Evolutionary conservation across 1,140 invertebrate genomes (phyloP), one percentile per base, ranked within the genome.

Genomic region (Drosophila arizonae): DNA sequence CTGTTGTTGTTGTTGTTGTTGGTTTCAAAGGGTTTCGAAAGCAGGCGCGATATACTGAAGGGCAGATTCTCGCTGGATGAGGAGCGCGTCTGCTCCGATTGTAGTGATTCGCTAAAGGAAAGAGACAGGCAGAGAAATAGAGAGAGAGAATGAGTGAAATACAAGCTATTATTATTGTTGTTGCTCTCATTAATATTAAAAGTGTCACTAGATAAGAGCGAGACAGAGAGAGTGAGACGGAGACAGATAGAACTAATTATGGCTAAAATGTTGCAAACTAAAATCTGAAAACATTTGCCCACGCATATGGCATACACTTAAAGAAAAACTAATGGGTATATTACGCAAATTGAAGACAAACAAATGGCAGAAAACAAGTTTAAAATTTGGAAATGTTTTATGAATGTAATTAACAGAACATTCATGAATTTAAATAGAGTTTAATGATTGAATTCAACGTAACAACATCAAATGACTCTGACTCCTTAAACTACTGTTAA

Each of bases 31-130:
- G 94, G 94, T 90, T 95, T 95, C 4, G 94, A 94, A 68, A 95
- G 92, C 71, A 95, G 92, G 82, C 94, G 93, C n/a, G 94, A 95
- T 93, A 95, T 95, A 88, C 94, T 95, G 89, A 95, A 95, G 41
- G 94, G 94, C 63, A 95, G 79, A 75, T 94, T 94, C 77, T 94
- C 94, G 79, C 93, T 93, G 87, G 92, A 92, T 75, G 92, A 93
- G 79, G 92, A 93, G 62, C 92, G 87, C 43, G 92, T 92, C 79
- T 94, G 93, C 26, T 92, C 91, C 70, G 87, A 91, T 75, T 91
- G 91, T 60, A 92, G 77, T 39, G 91, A 90, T 77, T 92, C 91
- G 58, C 91, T 92, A 70, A 1, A 30, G 15, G 15, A 36, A 1
- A 36, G 6, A 24, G 13, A 43, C 8, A 21, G 48, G 8, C 1